phyloP scores from a whole-genome alignment of 2,113 vertebrate species.

The Diphyllodes magnificus region DNA sequence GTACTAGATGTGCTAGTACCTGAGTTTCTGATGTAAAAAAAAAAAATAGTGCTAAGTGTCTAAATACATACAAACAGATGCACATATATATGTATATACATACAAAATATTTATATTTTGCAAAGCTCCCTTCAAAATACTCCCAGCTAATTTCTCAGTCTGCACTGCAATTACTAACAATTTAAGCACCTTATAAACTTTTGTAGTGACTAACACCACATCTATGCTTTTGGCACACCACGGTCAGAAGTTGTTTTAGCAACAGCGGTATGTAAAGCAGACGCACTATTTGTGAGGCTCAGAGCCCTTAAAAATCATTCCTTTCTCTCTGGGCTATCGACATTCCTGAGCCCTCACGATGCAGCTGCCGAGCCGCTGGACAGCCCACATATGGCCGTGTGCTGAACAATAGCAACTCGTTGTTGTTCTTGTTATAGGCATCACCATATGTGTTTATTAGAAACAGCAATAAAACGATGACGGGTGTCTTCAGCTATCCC shows the following conservation, averaged over 20 bases:
- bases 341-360: slow-evolving; percentile 27
- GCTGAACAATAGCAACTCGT: slow-evolving; percentile 31
- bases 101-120: not conserved
- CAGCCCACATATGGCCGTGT: slow-evolving; percentile 28
- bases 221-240: slow-evolving; percentile 13
- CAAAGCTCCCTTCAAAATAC: slow-evolving; percentile 1
- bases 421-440: slow-evolving; percentile 34
- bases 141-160: slow-evolving; percentile 11
- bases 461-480: slow-evolving; percentile 59
- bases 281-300: not conserved
- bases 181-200: slow-evolving; percentile 53
- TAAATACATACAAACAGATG: not conserved
- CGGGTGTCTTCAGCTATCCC: slow-evolving; percentile 50
- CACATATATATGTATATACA: not conserved
- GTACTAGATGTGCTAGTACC: not conserved
- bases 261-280: not conserved
- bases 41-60: not conserved
- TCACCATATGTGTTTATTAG: slow-evolving; percentile 57
- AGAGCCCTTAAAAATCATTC: slow-evolving; percentile 14
- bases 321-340: slow-evolving; percentile 34
- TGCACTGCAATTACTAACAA: slow-evolving; percentile 10
- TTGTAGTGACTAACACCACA: not conserved
- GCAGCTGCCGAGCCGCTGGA: slow-evolving; percentile 31
- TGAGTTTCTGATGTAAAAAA: not conserved
- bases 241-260: not conserved